These are phyloP conservation scores for Cyclina sinensis DNA, from an alignment of 1,140 invertebrate genomes.

Conservation along the genomic window DNA sequence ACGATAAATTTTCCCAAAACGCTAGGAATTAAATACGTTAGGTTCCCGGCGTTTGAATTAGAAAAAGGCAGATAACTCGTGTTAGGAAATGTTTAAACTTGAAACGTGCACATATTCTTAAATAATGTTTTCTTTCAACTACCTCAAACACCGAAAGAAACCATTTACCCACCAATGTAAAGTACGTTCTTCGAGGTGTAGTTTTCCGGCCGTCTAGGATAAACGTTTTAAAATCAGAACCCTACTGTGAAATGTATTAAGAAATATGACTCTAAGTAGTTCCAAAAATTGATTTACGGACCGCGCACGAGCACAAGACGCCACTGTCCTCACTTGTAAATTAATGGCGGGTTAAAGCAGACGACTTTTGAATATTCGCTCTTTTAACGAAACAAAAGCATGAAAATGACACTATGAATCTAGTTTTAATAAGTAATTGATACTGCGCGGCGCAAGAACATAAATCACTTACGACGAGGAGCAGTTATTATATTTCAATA, in stretches of 20 bases:
- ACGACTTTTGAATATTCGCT: conserved; percentile 63
- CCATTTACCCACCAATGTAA: neutral
- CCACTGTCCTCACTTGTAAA: conserved; percentile 18
- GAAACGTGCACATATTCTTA: too few relatives aligned
- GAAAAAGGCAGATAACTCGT: too few relatives aligned
- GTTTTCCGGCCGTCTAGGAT: neutral
- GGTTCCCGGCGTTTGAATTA: too few relatives aligned
- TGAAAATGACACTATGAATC: conserved; percentile 39
- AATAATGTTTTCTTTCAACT: too few relatives aligned
- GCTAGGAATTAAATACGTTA: too few relatives aligned
- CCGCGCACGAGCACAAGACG: conserved; percentile 39
- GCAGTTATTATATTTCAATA: conserved; percentile 64
- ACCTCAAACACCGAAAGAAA: neutral
- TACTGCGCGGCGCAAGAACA: conserved; percentile 17
- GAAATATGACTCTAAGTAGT: conserved; percentile 58
- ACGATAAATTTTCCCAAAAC: too few relatives aligned
- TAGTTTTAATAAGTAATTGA: conserved; percentile 45
- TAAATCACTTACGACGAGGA: conserved; percentile 55
- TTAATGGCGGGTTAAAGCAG: conserved; percentile 53
- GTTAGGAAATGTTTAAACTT: too few relatives aligned
- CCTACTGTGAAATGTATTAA: conserved; percentile 33
- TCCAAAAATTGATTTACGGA: conserved; percentile 54
- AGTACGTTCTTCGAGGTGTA: neutral
- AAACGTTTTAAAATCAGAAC: conserved; percentile 4
- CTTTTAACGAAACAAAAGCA: conserved; percentile 60